Evolutionary conservation across 2,888 invertebrate species (phyloP).

Genomic region (Holacanthella duospinosa): DNA sequence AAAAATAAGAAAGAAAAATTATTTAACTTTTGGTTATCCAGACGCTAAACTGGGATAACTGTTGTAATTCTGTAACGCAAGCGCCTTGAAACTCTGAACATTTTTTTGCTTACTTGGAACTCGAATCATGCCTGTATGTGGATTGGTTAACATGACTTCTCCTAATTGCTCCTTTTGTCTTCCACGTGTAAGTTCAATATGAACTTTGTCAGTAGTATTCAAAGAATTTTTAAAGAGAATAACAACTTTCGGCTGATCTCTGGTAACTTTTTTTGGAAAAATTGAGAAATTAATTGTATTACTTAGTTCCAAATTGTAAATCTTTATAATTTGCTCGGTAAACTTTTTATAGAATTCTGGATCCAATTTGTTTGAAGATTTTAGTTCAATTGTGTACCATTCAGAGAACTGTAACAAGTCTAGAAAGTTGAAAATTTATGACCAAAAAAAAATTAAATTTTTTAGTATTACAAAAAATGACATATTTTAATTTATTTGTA

Average conservation of each 20-base stretch:
- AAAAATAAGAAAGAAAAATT: not conserved
- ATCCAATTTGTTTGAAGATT: conserved; percentile 26
- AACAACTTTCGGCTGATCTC: conserved; percentile 32
- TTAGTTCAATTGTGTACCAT: conserved; percentile 35
- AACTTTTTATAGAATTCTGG: conserved; percentile 34
- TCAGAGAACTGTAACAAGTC: conserved; percentile 33
- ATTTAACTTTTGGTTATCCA: not conserved
- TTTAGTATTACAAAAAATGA: not conserved
- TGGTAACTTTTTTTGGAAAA: conserved; percentile 35
- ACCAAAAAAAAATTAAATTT: not conserved
- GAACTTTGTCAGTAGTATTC: conserved; percentile 20
- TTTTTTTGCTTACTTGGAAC: conserved; percentile 28
- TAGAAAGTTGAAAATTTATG: conserved; percentile 16
- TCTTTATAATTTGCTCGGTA: conserved; percentile 34
- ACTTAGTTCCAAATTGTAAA: conserved; percentile 32
- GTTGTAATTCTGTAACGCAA: too few species aligned
- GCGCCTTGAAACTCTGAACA: too few species aligned
- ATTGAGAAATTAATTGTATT: conserved; percentile 33
- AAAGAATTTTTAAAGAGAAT: conserved; percentile 32
- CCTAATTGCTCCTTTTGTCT: conserved; percentile 16
- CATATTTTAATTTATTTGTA: not conserved
- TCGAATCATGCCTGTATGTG: conserved; percentile 28
- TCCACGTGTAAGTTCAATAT: conserved; percentile 26
- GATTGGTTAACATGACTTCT: conserved; percentile 26
- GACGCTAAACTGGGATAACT: too few species aligned